Evolutionary conservation across 2,888 invertebrate species (phyloP).

Genomic region (Heliconius charithonia): DNA sequence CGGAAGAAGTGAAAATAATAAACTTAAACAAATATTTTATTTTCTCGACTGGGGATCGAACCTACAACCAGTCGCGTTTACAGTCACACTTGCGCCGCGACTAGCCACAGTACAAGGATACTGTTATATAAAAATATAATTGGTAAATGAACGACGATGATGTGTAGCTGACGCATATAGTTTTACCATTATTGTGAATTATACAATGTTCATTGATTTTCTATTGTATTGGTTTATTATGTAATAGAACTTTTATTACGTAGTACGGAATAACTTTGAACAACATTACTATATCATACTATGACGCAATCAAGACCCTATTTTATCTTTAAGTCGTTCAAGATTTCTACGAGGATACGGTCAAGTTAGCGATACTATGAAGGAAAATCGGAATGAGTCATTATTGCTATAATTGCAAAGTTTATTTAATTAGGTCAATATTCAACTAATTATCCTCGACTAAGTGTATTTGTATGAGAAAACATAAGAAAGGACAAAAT

Average conservation of each 20-base stretch:
- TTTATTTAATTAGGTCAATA: not conserved
- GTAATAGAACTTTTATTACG: not conserved
- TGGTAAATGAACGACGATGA: not conserved
- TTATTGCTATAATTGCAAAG: constrained; percentile 1
- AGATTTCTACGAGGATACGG: not conserved
- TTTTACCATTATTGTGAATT: not conserved
- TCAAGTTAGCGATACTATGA: not conserved
- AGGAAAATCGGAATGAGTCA: too few species aligned
- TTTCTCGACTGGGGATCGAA: too few species aligned
- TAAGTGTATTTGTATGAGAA: not conserved
- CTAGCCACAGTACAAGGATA: too few species aligned
- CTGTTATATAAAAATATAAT: constrained; percentile 6
- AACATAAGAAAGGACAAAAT: not conserved
- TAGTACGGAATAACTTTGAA: not conserved
- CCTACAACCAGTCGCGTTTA: too few species aligned
- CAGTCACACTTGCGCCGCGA: too few species aligned
- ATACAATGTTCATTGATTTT: constrained; percentile 8
- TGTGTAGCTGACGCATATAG: not conserved
- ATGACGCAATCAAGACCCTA: not conserved
- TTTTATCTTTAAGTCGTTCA: not conserved
- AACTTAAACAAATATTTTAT: too few species aligned
- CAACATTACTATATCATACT: not conserved
- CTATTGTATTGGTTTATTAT: not conserved
- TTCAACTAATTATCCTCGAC: not conserved
- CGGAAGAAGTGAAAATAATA: too few species aligned